A percentile compares a stretch with the other conserved stretches of the same genome.
phyloP scores from a whole-genome alignment of 2,888 invertebrate species.

The Acronicta alni region DNA sequence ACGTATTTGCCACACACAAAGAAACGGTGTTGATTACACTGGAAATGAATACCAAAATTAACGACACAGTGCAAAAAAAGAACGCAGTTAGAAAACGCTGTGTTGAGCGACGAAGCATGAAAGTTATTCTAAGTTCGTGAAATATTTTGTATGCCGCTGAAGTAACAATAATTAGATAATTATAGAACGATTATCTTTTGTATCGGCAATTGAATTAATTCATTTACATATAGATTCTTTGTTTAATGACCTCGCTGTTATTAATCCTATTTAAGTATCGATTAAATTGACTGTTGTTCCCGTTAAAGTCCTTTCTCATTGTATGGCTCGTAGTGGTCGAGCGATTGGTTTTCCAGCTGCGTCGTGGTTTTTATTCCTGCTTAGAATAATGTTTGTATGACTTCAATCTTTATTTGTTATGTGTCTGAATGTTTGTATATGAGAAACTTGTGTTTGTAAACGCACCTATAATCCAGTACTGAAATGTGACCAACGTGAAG shows the following conservation, averaged over 20 bases:
- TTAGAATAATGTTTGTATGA: too few relatives aligned
- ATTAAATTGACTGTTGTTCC: not conserved
- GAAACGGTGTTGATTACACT: conserved; percentile 18
- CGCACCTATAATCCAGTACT: too few relatives aligned
- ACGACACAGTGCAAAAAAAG: conserved; percentile 19
- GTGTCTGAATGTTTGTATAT: too few relatives aligned
- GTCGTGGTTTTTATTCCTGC: too few relatives aligned
- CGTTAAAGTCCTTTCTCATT: too few relatives aligned
- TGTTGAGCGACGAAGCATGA: conserved; percentile 31
- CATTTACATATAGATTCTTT: conserved; percentile 44
- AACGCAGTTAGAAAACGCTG: conserved; percentile 30
- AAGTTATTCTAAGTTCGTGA: conserved; percentile 50
- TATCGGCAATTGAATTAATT: conserved; percentile 28
- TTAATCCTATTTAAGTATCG: conserved; percentile 5
- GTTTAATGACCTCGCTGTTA: conserved; percentile 34
- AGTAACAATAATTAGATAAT: conserved; percentile 47
- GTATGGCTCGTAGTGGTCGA: too few relatives aligned
- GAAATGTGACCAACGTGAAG: too few relatives aligned
- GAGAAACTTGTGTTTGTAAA: too few relatives aligned
- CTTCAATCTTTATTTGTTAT: too few relatives aligned
- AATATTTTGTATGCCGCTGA: conserved; percentile 47
- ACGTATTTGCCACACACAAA: not conserved
- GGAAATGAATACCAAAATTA: not conserved
- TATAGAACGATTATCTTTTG: conserved; percentile 44
- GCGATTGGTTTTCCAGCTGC: too few relatives aligned